Evolutionary conservation across 2,888 invertebrate genomes (phyloP), one percentile per base, ranked within the genome.

Genomic region (Agonum fuliginosum): DNA sequence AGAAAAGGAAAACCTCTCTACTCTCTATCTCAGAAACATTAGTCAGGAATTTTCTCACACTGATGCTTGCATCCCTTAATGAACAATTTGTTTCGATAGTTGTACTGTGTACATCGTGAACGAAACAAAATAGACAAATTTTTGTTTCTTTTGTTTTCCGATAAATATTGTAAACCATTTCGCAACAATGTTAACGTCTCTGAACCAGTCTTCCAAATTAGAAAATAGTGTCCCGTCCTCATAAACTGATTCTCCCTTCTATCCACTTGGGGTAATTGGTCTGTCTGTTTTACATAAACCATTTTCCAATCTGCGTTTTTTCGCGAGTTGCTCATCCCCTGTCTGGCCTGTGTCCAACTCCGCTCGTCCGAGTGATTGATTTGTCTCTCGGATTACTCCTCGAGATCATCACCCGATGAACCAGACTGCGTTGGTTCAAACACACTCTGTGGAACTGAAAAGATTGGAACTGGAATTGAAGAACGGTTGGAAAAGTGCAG

Each of bases 211-310:
- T n/a, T n/a, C n/a, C 22, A 54, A 54, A 54, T 54, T 54, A 54
- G 54, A 54, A 54, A 24, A 54, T 54, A 54, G 54, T 54, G 54
- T 20, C 10, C 5, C n/a, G 54, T 24, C 24, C 10, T n/a, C 54
- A 46, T 46, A 17, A 46, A 46, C 14, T 46, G 46, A 46, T 62
- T 20, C 30, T n/a, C 8, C 30, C 4, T 30, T 62, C 27, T 30
- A 62, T 62, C 27, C 58, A 62, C 58, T 62, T 20, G 58, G 30
- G 30, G 30, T 62, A 62, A 62, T 62, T 62, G 58, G 58, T 62
- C 58, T 62, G 58, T 62, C 58, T 73, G 73, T 73, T 73, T 73
- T 73, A 73, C 73, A 73, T 73, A 73, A 73, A 73, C 58, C 73
- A 73, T 73, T 73, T 73, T 73, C 73, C 54, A 73, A 73, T 73